phyloP scores from a whole-genome alignment of 1,140 invertebrate species.

The Lucilia cuprina region DNA sequence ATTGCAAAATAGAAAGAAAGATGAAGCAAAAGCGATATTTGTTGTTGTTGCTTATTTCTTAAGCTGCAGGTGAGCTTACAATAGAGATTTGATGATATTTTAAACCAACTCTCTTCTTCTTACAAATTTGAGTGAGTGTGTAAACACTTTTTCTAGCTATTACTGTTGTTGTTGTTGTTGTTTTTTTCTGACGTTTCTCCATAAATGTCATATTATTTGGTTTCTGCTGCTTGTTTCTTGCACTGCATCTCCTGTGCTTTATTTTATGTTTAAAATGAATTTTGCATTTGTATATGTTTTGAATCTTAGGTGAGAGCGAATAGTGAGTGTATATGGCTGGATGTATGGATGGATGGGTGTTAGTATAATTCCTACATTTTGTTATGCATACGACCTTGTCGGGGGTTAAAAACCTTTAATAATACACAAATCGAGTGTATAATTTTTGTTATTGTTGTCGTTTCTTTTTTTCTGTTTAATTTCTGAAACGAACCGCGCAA shows the following conservation, averaged over 20 bases:
- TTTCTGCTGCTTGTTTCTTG: not conserved
- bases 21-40: not conserved
- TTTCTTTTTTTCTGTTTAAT: not conserved
- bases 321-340: not conserved
- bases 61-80: not conserved
- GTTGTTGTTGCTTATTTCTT: not conserved
- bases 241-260: not conserved
- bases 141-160: not conserved
- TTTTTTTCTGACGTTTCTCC: not conserved
- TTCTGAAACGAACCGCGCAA: not conserved
- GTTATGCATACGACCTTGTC: slow-evolving; percentile 32
- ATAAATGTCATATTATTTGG: not conserved
- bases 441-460: not conserved
- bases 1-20: too few relatives aligned
- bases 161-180: not conserved
- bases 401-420: slow-evolving; percentile 31
- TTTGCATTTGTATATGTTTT: too few relatives aligned
- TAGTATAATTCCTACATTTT: not conserved
- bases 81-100: not conserved
- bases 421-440: not conserved
- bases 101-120: not conserved
- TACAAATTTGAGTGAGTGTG: too few relatives aligned
- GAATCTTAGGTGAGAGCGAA: not conserved
- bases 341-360: not conserved
- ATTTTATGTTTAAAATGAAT: not conserved